These are phyloP conservation scores for Mamestra configurata DNA, from an alignment of 1,140 invertebrate species.

Conservation along the genomic window DNA sequence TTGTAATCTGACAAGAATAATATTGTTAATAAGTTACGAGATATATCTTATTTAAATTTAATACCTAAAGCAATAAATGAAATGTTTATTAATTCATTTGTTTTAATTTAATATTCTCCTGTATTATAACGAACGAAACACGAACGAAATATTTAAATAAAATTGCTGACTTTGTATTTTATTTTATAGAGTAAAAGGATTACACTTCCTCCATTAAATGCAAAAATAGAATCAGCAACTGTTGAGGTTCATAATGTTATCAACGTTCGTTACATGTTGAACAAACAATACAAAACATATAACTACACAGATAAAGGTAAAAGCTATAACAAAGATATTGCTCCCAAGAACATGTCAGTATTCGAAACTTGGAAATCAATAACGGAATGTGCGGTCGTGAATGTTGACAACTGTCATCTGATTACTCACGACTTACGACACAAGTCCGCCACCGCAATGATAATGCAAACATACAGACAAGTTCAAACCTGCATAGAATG, in stretches of 20 bases:
- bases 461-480: conserved; percentile 35
- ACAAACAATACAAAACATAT: not conserved
- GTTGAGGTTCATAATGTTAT: not conserved
- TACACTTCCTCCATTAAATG: not conserved
- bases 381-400: conserved; percentile 4
- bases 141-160: too few species aligned
- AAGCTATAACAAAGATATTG: not conserved
- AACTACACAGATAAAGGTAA: not conserved
- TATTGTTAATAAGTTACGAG: conserved; percentile 6
- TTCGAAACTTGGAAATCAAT: not conserved
- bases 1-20: conserved; percentile 13
- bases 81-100: not conserved
- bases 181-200: too few species aligned
- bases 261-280: not conserved
- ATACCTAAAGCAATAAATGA: conserved; percentile 26
- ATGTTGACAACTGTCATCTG: conserved; percentile 4
- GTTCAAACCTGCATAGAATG: conserved; percentile 48
- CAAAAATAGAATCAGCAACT: not conserved
- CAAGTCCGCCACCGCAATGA: conserved; percentile 29
- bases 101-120: conserved; percentile 17
- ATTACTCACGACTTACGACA: too few species aligned
- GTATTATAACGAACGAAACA: too few species aligned
- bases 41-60: not conserved
- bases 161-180: too few species aligned
- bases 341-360: not conserved